Evolutionary conservation across 2,797 vertebrate genomes (phyloP).

Genomic region (Clarias pachynema): DNA sequence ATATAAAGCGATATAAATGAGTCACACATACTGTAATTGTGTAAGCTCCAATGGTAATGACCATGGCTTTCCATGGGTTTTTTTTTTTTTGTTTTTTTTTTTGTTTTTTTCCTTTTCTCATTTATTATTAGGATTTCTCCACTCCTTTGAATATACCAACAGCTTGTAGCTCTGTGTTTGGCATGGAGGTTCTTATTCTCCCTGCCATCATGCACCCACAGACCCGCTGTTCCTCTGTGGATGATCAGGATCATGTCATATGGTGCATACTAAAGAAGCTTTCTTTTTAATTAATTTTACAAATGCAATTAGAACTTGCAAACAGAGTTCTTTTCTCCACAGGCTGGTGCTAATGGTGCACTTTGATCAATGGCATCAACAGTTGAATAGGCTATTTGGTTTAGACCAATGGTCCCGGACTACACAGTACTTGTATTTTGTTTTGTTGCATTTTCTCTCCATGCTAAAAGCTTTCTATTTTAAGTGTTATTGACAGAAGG

Average conservation of each 20-base stretch:
- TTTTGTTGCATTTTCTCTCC: not conserved
- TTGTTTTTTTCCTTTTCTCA: not conserved
- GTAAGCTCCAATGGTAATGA: not conserved
- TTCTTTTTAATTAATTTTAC: not conserved
- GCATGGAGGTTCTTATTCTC: not conserved
- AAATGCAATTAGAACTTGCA: not conserved
- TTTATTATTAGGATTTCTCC: not conserved
- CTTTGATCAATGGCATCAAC: not conserved
- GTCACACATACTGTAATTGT: too few relatives aligned
- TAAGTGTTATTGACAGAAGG: slow-evolving; percentile 10
- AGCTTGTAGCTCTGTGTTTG: not conserved
- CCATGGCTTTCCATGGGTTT: too few relatives aligned
- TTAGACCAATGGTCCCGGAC: not conserved
- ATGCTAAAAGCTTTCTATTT: not conserved
- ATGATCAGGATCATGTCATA: slow-evolving; percentile 14
- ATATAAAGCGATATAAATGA: too few relatives aligned
- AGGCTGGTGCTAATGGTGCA: not conserved
- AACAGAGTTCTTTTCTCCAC: not conserved
- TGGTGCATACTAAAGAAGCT: not conserved
- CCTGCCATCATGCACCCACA: slow-evolving; percentile 21
- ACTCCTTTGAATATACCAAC: not conserved
- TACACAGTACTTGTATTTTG: not conserved
- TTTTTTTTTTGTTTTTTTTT: not conserved
- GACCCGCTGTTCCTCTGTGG: slow-evolving; percentile 41
- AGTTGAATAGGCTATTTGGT: not conserved